Conservation (phyloP, 1,140 invertebrate species). For the Homalodisca vitripennis region DNA sequence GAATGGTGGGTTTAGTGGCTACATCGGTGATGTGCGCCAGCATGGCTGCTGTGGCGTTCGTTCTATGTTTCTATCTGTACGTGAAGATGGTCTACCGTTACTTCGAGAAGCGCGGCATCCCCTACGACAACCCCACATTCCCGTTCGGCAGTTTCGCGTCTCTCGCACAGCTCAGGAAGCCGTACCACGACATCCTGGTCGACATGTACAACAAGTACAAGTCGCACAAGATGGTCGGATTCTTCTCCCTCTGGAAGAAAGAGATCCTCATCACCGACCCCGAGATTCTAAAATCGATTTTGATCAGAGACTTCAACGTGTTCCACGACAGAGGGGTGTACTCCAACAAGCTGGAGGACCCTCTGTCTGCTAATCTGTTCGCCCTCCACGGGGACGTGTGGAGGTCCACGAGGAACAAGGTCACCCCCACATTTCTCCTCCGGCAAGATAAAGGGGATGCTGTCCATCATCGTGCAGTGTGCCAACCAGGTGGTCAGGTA, state of each 20-base stretch:
- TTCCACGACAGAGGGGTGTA: slow-evolving; percentile 53
- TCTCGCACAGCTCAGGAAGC: background rate
- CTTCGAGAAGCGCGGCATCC: slow-evolving; percentile 35
- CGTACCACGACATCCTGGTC: background rate
- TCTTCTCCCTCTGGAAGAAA: slow-evolving; percentile 15
- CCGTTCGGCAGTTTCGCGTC: slow-evolving; percentile 37
- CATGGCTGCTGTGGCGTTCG: background rate
- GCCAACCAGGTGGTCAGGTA: slow-evolving; percentile 29
- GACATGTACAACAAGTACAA: slow-evolving; percentile 3
- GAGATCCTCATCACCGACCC: slow-evolving; percentile 39
- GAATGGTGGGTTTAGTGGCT: too few species aligned
- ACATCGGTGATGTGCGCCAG: too few species aligned
- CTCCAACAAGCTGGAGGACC: slow-evolving; percentile 50
- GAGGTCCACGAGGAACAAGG: slow-evolving; percentile 56
- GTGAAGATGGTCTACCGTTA: background rate
- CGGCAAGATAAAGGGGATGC: slow-evolving; percentile 61
- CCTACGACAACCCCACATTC: slow-evolving; percentile 24
- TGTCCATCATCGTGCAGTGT: slow-evolving; percentile 51
- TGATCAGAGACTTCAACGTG: slow-evolving; percentile 55
- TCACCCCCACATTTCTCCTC: slow-evolving; percentile 62
- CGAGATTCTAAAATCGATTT: slow-evolving; percentile 51
- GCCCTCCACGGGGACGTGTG: slow-evolving; percentile 54
- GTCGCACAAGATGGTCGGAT: background rate
- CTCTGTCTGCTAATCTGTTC: slow-evolving; percentile 53
- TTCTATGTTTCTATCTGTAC: background rate